Evolutionary conservation across 2,113 vertebrate species (phyloP).

Genomic region (Spea multiplicata): DNA sequence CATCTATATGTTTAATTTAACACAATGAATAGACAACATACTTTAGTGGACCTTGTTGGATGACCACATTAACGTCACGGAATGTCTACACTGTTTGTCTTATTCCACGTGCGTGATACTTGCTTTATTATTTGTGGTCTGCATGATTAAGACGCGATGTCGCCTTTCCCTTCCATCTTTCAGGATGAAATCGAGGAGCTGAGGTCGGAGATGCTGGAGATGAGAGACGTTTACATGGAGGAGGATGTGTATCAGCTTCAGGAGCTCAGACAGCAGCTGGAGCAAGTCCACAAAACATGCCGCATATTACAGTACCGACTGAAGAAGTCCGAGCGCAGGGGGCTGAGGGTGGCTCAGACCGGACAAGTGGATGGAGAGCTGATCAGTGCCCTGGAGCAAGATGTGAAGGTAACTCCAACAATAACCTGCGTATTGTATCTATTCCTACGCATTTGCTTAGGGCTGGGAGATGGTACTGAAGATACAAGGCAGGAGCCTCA

Average conservation of each 20-base stretch:
- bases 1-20: no score
- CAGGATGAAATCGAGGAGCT: constrained; percentile 98
- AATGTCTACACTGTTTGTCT: no score
- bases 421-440: background rate
- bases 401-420: constrained; percentile 81
- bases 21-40: no score
- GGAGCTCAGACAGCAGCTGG: constrained; percentile 93
- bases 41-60: no score
- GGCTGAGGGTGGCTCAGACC: constrained; percentile 88
- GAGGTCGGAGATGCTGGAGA: constrained; percentile 96
- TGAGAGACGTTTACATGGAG: constrained; percentile 97
- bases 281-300: constrained; percentile 96
- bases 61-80: no score
- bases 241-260: constrained; percentile 96
- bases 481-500: no score
- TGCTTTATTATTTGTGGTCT: background rate
- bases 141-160: background rate
- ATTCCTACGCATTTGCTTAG: background rate
- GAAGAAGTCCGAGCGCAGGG: constrained; percentile 92
- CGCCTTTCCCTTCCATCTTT: background rate
- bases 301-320: constrained; percentile 96
- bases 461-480: background rate
- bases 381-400: constrained; percentile 91
- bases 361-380: constrained; percentile 93
- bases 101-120: no score